These are phyloP conservation scores for Limulus polyphemus DNA, from an alignment of 2,888 invertebrate genomes.

Conservation along the genomic window DNA sequence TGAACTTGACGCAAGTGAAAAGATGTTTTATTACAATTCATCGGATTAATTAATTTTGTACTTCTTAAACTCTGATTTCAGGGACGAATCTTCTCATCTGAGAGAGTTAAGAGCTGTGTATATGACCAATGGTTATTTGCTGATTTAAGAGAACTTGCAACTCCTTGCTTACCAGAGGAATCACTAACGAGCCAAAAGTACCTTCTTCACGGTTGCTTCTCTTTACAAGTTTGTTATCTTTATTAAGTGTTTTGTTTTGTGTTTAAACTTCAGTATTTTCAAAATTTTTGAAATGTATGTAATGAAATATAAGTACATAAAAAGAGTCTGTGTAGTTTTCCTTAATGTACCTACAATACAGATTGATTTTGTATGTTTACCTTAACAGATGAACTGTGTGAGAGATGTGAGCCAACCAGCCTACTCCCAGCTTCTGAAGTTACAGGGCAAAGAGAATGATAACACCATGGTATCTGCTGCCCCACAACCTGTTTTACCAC, in stretches of 20 bases:
- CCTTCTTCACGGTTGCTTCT: too few species aligned
- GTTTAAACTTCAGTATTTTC: too few species aligned
- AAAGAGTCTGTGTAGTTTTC: not conserved
- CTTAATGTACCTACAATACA: not conserved
- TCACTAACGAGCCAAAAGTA: too few species aligned
- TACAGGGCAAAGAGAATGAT: conserved; percentile 4
- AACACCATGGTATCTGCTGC: conserved; percentile 16
- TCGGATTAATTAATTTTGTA: too few species aligned
- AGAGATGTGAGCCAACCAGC: conserved; percentile 15
- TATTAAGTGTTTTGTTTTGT: too few species aligned
- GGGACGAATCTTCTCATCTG: conserved; percentile 2
- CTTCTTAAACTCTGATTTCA: too few species aligned
- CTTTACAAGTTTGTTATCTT: too few species aligned
- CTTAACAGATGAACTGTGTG: conserved; percentile 6
- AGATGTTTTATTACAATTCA: too few species aligned
- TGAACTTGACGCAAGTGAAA: too few species aligned
- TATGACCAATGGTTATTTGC: conserved; percentile 18
- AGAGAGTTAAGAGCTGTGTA: conserved; percentile 11
- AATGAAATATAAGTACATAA: not conserved
- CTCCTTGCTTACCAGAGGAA: conserved; percentile 8
- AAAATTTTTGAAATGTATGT: too few species aligned
- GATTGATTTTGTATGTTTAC: not conserved
- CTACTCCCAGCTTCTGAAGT: conserved; percentile 13
- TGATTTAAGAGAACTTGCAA: conserved; percentile 18
- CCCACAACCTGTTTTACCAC: conserved; percentile 7